A percentile compares a stretch with the other conserved stretches of the same genome.
Evolutionary conservation across 1,140 invertebrate species (phyloP).

Genomic region (Pygmarrhopalites habei): DNA sequence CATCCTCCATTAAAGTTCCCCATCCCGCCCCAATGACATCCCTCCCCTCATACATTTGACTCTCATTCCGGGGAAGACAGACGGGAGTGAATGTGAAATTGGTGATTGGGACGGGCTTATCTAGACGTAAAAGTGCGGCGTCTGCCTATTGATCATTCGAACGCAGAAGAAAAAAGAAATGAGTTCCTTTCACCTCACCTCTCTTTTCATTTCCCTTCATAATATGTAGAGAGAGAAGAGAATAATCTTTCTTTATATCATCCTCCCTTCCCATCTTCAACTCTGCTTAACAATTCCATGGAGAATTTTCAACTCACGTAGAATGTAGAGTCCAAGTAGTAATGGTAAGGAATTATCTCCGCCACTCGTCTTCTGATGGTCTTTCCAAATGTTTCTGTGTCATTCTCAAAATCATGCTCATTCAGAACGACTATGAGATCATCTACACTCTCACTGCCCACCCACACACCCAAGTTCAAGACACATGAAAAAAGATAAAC

Average conservation of each 20-base stretch:
- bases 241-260: too few species aligned
- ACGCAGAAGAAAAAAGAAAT: too few species aligned
- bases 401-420: slow-evolving; percentile 35
- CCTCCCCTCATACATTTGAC: slow-evolving; percentile 18
- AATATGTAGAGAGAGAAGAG: too few species aligned
- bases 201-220: too few species aligned
- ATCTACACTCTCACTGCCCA: slow-evolving; percentile 28
- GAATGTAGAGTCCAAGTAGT: slow-evolving; percentile 37
- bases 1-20: slow-evolving; percentile 33
- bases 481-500: too few species aligned
- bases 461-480: too few species aligned
- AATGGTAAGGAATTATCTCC: slow-evolving; percentile 35
- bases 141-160: too few species aligned
- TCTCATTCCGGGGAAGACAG: slow-evolving; percentile 24
- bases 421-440: slow-evolving; percentile 32
- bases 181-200: too few species aligned
- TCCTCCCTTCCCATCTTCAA: too few species aligned
- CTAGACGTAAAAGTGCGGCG: slow-evolving; percentile 23
- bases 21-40: slow-evolving; percentile 37
- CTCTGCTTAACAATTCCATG: too few species aligned
- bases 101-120: slow-evolving; percentile 26
- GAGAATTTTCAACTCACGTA: too few species aligned
- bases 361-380: slow-evolving; percentile 22
- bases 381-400: slow-evolving; percentile 23
- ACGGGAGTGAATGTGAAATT: slow-evolving; percentile 25